Conservation (phyloP, 2,797 vertebrate species). For the Fistularia commersonii region DNA sequence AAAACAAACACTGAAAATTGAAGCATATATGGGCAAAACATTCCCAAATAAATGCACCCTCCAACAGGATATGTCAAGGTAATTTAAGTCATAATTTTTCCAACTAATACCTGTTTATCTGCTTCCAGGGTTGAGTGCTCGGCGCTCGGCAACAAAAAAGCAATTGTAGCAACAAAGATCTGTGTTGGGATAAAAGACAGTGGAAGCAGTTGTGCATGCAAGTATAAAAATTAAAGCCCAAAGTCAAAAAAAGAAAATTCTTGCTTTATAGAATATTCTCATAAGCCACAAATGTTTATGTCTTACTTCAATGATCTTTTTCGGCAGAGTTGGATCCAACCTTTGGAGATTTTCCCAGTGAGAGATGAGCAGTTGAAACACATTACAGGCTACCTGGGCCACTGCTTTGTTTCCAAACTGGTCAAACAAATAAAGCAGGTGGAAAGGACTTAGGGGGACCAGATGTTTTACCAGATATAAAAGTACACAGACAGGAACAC, state of each 20-base stretch:
- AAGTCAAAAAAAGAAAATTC: background rate
- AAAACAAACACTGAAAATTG: constrained; percentile 1
- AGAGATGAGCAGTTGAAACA: constrained; percentile 90
- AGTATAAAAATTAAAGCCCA: constrained; percentile 32
- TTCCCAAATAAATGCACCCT: constrained; percentile 68
- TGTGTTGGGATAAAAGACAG: constrained; percentile 68
- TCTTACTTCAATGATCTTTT: constrained; percentile 92
- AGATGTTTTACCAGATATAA: too few species aligned
- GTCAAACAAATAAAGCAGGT: constrained; percentile 2
- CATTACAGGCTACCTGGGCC: constrained; percentile 91
- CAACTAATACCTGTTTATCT: constrained; percentile 90
- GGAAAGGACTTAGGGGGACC: too few species aligned
- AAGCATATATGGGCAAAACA: constrained; percentile 36
- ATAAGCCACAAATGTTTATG: constrained; percentile 1
- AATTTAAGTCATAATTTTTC: constrained; percentile 46
- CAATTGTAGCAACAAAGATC: constrained; percentile 97
- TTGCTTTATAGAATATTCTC: constrained; percentile 2
- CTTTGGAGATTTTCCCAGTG: constrained; percentile 92
- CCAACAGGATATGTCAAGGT: constrained; percentile 53
- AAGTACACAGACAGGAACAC: too few species aligned
- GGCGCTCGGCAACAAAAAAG: constrained; percentile 93
- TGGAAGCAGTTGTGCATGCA: constrained; percentile 9
- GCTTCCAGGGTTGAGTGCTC: constrained; percentile 91
- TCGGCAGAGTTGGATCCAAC: constrained; percentile 82
- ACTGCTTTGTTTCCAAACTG: constrained; percentile 93